Percentiles rank a stretch among this genome's conserved stretches.
phyloP scores from a whole-genome alignment of 2,113 vertebrate species.

The Archilochus colubris region DNA sequence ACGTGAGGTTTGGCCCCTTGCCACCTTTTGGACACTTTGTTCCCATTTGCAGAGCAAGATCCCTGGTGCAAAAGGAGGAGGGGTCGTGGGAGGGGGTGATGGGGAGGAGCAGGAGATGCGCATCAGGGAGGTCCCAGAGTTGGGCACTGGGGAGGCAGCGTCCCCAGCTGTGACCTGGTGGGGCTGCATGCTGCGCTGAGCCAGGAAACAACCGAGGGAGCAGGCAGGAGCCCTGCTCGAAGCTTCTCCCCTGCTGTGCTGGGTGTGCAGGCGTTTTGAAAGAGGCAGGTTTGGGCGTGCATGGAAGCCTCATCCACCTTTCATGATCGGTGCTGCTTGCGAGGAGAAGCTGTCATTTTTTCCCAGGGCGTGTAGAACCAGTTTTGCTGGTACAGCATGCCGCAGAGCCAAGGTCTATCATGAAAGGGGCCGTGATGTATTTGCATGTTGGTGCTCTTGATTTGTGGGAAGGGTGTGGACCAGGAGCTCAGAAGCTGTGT shows the following conservation, averaged over 20 bases:
- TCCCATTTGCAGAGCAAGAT: background rate
- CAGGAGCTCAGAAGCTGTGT: background rate
- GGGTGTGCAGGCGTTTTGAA: conserved; percentile 13
- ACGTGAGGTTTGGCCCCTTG: conserved; percentile 66
- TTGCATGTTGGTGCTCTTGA: background rate
- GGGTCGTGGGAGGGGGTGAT: background rate
- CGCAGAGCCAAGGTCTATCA: background rate
- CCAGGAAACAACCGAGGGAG: background rate
- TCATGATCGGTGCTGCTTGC: conserved; percentile 56
- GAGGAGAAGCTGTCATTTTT: conserved; percentile 73
- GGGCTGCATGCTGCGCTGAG: background rate
- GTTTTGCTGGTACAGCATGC: conserved; percentile 70
- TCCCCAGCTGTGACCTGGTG: background rate
- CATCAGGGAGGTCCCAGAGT: background rate
- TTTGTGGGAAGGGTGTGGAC: conserved; percentile 18
- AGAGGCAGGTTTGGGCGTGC: conserved; percentile 72
- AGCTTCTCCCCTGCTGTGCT: background rate
- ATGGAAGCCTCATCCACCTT: conserved; percentile 47
- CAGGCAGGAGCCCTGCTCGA: background rate
- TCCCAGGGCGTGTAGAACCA: conserved; percentile 78
- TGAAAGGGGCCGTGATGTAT: background rate
- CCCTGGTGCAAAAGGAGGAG: background rate
- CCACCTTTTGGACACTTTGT: conserved; percentile 48
- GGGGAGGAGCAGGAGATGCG: background rate
- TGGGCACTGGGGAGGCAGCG: background rate